Percentiles rank a stretch among this genome's conserved stretches.
These are phyloP conservation scores for Apaloderma vittatum DNA, from an alignment of 2,113 vertebrate species.

Conservation along the genomic window DNA sequence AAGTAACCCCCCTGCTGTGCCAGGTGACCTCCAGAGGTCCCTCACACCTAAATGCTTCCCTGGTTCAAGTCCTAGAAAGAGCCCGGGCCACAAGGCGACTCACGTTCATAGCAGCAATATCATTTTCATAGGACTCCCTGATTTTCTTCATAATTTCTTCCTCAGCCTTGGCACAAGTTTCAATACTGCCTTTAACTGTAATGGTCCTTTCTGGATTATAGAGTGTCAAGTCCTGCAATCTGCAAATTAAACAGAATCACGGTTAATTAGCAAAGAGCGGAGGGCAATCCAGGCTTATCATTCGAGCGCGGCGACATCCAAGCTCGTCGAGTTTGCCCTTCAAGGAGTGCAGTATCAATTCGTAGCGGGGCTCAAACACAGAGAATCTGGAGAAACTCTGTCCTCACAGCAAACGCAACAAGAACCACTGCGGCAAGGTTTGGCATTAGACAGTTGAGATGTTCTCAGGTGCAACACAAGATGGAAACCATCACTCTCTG, in stretches of 20 bases:
- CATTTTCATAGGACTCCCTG: constrained; percentile 96
- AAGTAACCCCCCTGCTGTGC: neutral
- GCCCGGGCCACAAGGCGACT: constrained; percentile 58
- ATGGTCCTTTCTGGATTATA: constrained; percentile 98
- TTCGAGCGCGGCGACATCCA: neutral
- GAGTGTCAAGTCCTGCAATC: constrained; percentile 95
- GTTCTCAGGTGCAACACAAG: neutral
- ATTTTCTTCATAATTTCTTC: constrained; percentile 99
- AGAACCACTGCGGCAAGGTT: rapidly evolving
- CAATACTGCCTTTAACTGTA: constrained; percentile 92
- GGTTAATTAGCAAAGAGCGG: neutral
- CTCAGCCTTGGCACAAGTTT: constrained; percentile 91
- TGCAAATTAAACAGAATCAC: constrained; percentile 64
- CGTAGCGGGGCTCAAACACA: neutral
- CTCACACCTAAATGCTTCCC: neutral
- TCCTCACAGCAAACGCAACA: neutral
- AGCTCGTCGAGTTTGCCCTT: neutral
- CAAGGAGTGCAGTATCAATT: neutral
- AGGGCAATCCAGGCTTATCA: neutral
- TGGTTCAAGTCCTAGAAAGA: neutral
- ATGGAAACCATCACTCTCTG: rapidly evolving
- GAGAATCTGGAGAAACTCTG: neutral
- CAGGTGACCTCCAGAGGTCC: neutral
- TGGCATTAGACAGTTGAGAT: neutral
- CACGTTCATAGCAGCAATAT: constrained; percentile 98